Base-by-base conservation (phyloP, 2,113 vertebrate genomes). In the Okapia johnstoni region DNA sequence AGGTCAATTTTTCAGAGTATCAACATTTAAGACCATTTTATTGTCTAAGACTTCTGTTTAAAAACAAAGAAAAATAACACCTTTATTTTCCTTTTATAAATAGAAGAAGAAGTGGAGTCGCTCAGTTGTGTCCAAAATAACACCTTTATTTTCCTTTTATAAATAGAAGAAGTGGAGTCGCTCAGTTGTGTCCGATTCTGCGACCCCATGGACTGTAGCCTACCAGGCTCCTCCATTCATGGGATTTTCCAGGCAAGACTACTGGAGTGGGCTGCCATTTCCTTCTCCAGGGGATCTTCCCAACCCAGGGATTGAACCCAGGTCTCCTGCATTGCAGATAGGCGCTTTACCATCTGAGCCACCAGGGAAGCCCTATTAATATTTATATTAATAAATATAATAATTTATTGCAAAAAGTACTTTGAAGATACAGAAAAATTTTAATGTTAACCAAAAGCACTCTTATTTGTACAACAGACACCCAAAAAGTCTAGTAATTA, bases 1-100 rank as follows among this genome's bases (percentile, higher is more conserved):
- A 96, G 83, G 84, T 96, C 66, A 92, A 23, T 89, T 89, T 94
- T 96, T 94, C 28, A 88, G 33, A 77, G 33, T 36, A 73, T 6
- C 54, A 57, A 57, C 16, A 50, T 61, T 88, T 85, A 80, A 93
- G 85, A 93, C 28, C 11, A 76, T 83, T 95, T 95, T 93, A 76
- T 80, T 70, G 17, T 66, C 30, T 80, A 93, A 94, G 36, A 85
- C 48, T 85, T 88, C 12, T 94, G 36, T 88, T 96, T 77, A 61
- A 80, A 94, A 80, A 60, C 28, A 50, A 87, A 70, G 16, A 79
- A 96, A 86, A 43, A 46, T 28, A 73, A 7, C 3, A 58, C 36
- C 23, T 66, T 61, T 85, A 80, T 88, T 79, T 94, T 88, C 80
- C 19, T 89, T 63, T 84, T 84, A n/a, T 61, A 87, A 66, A 89